phyloP scores from a whole-genome alignment of 2,888 invertebrate genomes.

The Acrobasis consociella region DNA sequence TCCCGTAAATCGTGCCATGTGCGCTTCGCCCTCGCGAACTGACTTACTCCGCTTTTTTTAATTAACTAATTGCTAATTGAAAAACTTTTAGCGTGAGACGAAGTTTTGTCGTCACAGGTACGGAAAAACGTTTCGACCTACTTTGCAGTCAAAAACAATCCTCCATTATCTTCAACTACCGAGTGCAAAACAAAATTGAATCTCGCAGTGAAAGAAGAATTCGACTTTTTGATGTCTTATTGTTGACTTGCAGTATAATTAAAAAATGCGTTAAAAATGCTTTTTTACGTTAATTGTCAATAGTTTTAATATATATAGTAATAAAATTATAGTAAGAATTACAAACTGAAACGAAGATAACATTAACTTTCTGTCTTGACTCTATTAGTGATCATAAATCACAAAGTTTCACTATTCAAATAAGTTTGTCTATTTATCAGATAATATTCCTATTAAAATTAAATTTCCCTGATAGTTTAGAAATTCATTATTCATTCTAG shows the following conservation, averaged over 20 bases:
- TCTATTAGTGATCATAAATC: not conserved
- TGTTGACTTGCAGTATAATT: not conserved
- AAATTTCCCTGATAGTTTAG: not conserved
- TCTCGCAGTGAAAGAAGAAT: constrained; percentile 8
- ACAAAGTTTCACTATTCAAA: not conserved
- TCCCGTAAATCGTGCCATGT: constrained; percentile 61
- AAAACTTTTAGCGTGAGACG: constrained; percentile 60
- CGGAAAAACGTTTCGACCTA: constrained; percentile 54
- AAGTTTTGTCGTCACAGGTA: constrained; percentile 51
- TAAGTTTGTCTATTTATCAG: not conserved
- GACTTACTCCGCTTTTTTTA: constrained; percentile 50
- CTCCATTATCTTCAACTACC: constrained; percentile 32
- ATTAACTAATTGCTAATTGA: constrained; percentile 76
- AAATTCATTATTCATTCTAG: not conserved
- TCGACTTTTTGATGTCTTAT: constrained; percentile 6
- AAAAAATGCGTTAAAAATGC: not conserved
- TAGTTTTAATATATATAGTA: too few relatives aligned
- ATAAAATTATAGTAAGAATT: too few relatives aligned
- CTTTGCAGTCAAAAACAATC: constrained; percentile 54
- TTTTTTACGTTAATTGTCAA: too few relatives aligned
- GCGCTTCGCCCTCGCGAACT: constrained; percentile 47
- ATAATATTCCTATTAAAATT: not conserved
- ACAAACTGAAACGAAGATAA: too few relatives aligned
- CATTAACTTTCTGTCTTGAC: not conserved
- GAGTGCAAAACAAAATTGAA: constrained; percentile 25